Evolutionary conservation across 2,888 invertebrate genomes (phyloP).

Genomic region (Lasioglossum vierecki): DNA sequence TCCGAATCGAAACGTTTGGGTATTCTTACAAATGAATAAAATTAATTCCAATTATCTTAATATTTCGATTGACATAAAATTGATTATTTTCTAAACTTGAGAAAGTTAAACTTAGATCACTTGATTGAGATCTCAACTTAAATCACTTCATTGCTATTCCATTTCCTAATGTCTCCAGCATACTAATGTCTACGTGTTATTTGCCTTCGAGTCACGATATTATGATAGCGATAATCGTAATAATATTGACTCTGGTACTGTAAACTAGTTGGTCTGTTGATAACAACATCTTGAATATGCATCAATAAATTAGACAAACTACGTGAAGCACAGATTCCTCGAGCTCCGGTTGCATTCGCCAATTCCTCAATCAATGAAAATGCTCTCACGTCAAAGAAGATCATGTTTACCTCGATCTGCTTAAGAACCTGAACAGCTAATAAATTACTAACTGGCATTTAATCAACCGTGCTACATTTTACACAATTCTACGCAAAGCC

Average conservation of each 20-base stretch:
- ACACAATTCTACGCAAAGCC: neutral
- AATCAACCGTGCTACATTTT: neutral
- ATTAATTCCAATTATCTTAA: too few species aligned
- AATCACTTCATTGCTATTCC: neutral
- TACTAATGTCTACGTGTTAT: neutral
- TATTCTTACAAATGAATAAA: too few species aligned
- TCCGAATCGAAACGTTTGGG: too few species aligned
- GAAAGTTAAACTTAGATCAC: too few species aligned
- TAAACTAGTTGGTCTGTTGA: conserved; percentile 1
- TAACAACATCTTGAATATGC: neutral
- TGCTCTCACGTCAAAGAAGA: neutral
- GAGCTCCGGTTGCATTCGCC: too few species aligned
- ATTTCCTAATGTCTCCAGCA: neutral
- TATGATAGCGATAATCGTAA: conserved; percentile 14
- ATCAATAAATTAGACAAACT: conserved; percentile 13
- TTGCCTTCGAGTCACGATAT: neutral
- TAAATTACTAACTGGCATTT: neutral
- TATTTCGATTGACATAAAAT: too few species aligned
- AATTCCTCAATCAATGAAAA: neutral
- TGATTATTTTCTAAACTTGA: too few species aligned
- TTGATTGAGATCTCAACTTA: too few species aligned
- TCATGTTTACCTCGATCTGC: neutral
- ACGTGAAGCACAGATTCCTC: too few species aligned
- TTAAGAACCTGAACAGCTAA: neutral
- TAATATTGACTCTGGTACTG: neutral